phyloP scores from a whole-genome alignment of 2,888 invertebrate species.

The Apamea monoglypha region DNA sequence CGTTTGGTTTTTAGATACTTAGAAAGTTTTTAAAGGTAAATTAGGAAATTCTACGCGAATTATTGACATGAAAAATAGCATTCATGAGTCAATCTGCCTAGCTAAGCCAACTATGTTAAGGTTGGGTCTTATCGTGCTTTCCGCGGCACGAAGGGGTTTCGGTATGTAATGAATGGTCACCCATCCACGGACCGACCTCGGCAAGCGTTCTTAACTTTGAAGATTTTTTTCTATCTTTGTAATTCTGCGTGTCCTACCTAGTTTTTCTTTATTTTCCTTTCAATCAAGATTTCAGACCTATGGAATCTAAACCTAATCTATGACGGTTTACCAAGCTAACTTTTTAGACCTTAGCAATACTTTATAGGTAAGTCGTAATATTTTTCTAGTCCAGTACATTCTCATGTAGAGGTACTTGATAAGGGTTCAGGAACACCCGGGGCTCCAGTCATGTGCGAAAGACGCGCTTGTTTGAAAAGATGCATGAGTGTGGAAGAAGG shows the following conservation, averaged over 20 bases:
- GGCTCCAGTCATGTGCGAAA: constrained; percentile 34
- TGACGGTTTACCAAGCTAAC: background rate
- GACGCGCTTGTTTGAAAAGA: constrained; percentile 25
- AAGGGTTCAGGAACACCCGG: constrained; percentile 42
- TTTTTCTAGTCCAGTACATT: constrained; percentile 33
- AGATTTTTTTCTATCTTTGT: background rate
- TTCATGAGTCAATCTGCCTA: background rate
- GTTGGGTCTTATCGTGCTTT: background rate
- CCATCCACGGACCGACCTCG: background rate
- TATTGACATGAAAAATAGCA: background rate
- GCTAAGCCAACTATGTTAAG: background rate
- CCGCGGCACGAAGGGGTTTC: background rate
- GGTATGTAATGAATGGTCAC: background rate
- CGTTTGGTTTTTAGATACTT: background rate
- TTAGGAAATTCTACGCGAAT: background rate
- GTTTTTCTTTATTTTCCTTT: background rate
- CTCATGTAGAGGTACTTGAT: constrained; percentile 23
- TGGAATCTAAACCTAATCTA: background rate
- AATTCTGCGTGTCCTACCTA: background rate
- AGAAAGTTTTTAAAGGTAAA: background rate
- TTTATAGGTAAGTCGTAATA: constrained; percentile 1
- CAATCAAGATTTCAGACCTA: background rate
- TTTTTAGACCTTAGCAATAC: background rate
- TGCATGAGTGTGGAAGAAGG: constrained; percentile 41
- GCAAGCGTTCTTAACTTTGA: background rate